These are phyloP conservation scores for Drosophila erecta DNA, from an alignment of 1,140 invertebrate species.

Conservation along the genomic window DNA sequence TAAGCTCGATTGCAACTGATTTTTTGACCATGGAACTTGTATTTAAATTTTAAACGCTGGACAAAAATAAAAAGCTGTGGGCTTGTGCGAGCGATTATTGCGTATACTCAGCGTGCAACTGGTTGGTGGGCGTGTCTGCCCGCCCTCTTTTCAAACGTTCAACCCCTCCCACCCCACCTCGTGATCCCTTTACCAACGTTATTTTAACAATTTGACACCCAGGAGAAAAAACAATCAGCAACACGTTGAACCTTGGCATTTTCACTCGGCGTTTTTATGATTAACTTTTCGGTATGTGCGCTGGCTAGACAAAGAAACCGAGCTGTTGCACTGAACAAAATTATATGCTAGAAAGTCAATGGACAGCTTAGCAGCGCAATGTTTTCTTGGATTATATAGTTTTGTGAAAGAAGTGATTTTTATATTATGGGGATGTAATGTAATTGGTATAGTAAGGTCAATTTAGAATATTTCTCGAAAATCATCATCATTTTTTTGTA, in stretches of 20 bases:
- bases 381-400: not conserved
- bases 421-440: not conserved
- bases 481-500: not conserved
- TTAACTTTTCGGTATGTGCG: constrained; percentile 56
- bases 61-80: not conserved
- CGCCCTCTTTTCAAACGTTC: not conserved
- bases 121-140: constrained; percentile 27
- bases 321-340: constrained; percentile 2
- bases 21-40: not conserved
- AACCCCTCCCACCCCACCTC: not conserved
- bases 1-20: constrained; percentile 16
- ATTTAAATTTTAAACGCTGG: constrained; percentile 8
- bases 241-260: constrained; percentile 72
- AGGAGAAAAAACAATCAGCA: constrained; percentile 68
- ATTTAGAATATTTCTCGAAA: not conserved
- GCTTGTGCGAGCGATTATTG: constrained; percentile 21
- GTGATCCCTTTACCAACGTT: not conserved
- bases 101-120: constrained; percentile 66
- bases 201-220: constrained; percentile 12
- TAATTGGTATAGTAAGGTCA: not conserved
- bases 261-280: constrained; percentile 49
- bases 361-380: no score
- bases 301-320: constrained; percentile 7
- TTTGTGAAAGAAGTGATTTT: not conserved
- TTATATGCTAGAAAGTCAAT: no score